Evolutionary conservation across 1,140 invertebrate genomes (phyloP).

Genomic region (Anoplophora glabripennis): DNA sequence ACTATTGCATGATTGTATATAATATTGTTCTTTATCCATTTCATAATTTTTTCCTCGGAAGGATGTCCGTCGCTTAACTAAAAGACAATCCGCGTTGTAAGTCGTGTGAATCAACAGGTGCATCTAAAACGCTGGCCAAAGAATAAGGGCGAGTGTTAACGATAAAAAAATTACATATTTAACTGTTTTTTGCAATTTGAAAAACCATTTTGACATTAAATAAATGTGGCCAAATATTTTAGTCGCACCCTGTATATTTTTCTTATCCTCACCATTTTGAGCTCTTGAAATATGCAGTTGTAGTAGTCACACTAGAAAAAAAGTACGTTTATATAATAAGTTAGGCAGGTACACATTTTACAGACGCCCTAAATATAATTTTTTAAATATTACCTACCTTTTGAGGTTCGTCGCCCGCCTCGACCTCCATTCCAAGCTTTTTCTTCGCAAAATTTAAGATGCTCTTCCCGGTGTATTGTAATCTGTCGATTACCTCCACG

Average conservation of each 20-base stretch:
- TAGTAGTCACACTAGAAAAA: slow-evolving; percentile 44
- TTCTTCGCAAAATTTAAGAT: slow-evolving; percentile 39
- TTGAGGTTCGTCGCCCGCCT: slow-evolving; percentile 27
- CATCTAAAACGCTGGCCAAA: no score
- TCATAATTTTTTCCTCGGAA: slow-evolving; percentile 24
- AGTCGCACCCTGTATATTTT: neutral
- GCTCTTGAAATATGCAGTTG: slow-evolving; percentile 35
- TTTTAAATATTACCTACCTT: slow-evolving; percentile 19
- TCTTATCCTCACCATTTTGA: slow-evolving; percentile 34
- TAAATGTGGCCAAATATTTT: no score
- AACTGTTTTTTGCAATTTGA: no score
- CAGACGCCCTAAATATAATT: no score
- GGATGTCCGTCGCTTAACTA: neutral
- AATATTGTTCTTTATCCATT: slow-evolving; percentile 33
- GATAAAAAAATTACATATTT: no score
- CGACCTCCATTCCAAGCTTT: slow-evolving; percentile 32
- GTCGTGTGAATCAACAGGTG: no score
- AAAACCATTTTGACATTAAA: no score
- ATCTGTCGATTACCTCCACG: slow-evolving; percentile 31
- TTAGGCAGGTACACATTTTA: no score
- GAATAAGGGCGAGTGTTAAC: no score
- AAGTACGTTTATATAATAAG: no score
- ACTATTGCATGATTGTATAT: slow-evolving; percentile 30
- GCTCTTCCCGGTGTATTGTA: slow-evolving; percentile 32
- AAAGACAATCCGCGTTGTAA: no score